Evolutionary conservation across 2,113 vertebrate genomes (phyloP).

Genomic region (Ophiodon elongatus): DNA sequence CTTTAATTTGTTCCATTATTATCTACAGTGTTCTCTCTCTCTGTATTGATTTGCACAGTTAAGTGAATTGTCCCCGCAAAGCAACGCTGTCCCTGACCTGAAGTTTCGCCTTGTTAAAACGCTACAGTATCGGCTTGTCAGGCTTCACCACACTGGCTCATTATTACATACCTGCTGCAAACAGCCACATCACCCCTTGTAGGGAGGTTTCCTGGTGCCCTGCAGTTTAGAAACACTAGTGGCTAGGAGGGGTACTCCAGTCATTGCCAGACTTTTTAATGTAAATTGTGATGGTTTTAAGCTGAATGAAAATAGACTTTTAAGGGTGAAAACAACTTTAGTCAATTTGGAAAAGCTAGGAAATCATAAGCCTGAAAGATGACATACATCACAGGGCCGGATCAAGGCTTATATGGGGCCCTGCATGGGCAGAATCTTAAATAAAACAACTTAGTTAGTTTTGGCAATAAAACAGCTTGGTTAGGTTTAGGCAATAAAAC

Average conservation of each 20-base stretch:
- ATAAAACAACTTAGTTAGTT: too few relatives aligned
- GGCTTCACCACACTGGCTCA: constrained; percentile 10
- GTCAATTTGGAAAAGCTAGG: neutral
- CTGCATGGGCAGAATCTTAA: neutral
- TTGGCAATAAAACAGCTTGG: too few relatives aligned
- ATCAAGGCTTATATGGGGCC: neutral
- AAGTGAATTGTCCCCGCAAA: constrained; percentile 40
- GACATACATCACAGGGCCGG: neutral
- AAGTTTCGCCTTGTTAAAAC: constrained; percentile 43
- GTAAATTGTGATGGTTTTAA: neutral
- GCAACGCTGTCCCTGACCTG: constrained; percentile 41
- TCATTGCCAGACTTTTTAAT: neutral
- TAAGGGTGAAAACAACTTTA: neutral
- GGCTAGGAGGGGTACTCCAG: too few relatives aligned
- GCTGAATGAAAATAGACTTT: neutral
- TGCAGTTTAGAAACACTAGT: neutral
- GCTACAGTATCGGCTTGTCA: constrained; percentile 15
- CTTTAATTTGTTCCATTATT: constrained; percentile 64
- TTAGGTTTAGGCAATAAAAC: too few relatives aligned
- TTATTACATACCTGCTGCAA: constrained; percentile 15
- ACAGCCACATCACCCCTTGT: neutral
- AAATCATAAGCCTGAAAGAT: neutral
- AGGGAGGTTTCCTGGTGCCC: neutral
- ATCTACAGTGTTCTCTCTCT: constrained; percentile 34
- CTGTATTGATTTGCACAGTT: constrained; percentile 56